Conservation (phyloP, 1,140 invertebrate species). For the Brachionus rotundiformis region DNA sequence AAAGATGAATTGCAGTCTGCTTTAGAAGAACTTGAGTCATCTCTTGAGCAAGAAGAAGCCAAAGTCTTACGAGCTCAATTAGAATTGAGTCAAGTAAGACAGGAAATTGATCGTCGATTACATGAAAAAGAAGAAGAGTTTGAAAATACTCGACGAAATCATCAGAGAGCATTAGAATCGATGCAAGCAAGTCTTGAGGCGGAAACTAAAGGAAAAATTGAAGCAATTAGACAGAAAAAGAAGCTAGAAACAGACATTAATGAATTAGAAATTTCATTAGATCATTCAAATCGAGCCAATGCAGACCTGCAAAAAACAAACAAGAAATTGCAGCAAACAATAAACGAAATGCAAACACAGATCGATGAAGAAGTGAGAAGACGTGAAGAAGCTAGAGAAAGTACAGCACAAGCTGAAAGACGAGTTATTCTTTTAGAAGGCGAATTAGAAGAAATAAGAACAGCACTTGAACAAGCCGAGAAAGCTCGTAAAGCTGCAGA, state of each 20-base stretch:
- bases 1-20: slow-evolving; percentile 98
- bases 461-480: slow-evolving; percentile 87
- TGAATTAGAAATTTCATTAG: slow-evolving; percentile 95
- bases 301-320: slow-evolving; percentile 98
- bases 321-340: slow-evolving; percentile 90
- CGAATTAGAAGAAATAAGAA: slow-evolving; percentile 92
- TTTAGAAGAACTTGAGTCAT: slow-evolving; percentile 95
- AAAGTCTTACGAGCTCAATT: slow-evolving; percentile 85
- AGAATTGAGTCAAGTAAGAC: slow-evolving; percentile 92
- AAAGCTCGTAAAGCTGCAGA: slow-evolving; percentile 92
- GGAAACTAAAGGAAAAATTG: slow-evolving; percentile 97
- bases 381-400: slow-evolving; percentile 92
- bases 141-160: slow-evolving; percentile 94
- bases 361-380: slow-evolving; percentile 95
- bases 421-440: slow-evolving; percentile 90
- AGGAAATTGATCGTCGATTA: slow-evolving; percentile 96
- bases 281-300: slow-evolving; percentile 74
- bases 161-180: slow-evolving; percentile 95
- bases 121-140: slow-evolving; percentile 98
- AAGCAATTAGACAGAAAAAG: slow-evolving; percentile 94
- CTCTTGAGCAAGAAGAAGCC: slow-evolving; percentile 80
- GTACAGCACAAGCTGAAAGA: slow-evolving; percentile 90
- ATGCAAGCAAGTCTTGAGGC: slow-evolving; percentile 98
- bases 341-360: slow-evolving; percentile 69
- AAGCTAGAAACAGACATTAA: slow-evolving; percentile 99